Percentiles rank a stretch among this genome's conserved stretches.
Conservation (phyloP, 2,888 invertebrate species). For the Elegia similella region DNA sequence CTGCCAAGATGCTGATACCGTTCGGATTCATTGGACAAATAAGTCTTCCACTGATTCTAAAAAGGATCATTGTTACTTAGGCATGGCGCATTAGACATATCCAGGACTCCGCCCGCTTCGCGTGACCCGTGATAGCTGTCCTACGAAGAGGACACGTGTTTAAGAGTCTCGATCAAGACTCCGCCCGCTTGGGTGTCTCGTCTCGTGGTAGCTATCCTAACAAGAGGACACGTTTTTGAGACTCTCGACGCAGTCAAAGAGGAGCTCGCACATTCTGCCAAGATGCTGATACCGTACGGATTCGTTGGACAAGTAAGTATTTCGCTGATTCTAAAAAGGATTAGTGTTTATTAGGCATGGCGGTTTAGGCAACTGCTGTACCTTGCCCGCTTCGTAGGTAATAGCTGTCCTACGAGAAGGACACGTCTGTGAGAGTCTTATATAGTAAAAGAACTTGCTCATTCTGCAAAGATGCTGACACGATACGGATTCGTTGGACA, state of each 20-base stretch:
- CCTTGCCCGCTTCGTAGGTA: neutral
- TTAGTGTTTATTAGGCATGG: too few relatives aligned
- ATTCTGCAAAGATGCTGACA: constrained; percentile 82
- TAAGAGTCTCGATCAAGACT: constrained; percentile 86
- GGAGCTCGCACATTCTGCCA: constrained; percentile 90
- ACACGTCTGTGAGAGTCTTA: neutral
- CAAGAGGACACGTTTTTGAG: constrained; percentile 88
- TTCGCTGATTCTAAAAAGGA: too few relatives aligned
- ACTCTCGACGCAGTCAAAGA: constrained; percentile 90
- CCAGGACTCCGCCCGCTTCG: constrained; percentile 86
- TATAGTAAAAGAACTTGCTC: too few relatives aligned
- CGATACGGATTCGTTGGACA: constrained; percentile 84
- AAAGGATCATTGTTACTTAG: too few relatives aligned
- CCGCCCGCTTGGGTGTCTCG: constrained; percentile 89
- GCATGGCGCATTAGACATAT: constrained; percentile 75
- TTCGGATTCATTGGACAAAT: constrained; percentile 82
- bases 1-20: constrained; percentile 91
- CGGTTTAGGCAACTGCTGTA: neutral
- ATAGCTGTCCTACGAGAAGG: neutral
- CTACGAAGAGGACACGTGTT: constrained; percentile 89
- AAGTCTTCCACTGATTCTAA: neutral
- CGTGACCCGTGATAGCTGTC: constrained; percentile 91
- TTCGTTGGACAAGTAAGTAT: constrained; percentile 78
- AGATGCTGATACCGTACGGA: constrained; percentile 89
- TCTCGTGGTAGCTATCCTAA: constrained; percentile 90